These are phyloP conservation scores for Mergus octosetaceus DNA, from an alignment of 2,797 vertebrate species.

Conservation along the genomic window DNA sequence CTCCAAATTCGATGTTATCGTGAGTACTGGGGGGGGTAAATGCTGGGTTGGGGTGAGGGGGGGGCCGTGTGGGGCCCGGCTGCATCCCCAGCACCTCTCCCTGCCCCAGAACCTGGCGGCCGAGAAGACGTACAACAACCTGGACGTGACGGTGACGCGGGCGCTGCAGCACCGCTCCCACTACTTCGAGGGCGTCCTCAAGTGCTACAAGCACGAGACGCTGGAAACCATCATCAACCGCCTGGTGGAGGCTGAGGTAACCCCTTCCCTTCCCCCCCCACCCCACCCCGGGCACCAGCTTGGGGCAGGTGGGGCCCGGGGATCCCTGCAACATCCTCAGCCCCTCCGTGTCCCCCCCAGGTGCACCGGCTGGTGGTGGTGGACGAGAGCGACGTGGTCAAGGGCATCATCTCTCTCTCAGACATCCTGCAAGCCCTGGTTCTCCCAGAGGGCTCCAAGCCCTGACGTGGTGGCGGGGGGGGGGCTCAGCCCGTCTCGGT, in stretches of 20 bases:
- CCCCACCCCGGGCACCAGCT: accelerated
- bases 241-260: constrained; percentile 95
- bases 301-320: accelerated
- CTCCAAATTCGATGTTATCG: constrained; percentile 98
- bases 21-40: constrained; percentile 79
- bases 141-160: constrained; percentile 96
- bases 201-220: constrained; percentile 89
- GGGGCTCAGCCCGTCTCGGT: background rate
- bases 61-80: background rate
- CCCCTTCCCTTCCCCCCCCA: too few species aligned
- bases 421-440: constrained; percentile 95
- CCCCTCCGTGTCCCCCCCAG: constrained; percentile 36
- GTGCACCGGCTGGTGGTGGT: constrained; percentile 96
- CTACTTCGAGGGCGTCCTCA: constrained; percentile 96
- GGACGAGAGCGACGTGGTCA: constrained; percentile 93
- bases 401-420: constrained; percentile 94
- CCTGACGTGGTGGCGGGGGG: background rate
- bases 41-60: background rate
- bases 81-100: background rate
- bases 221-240: constrained; percentile 94
- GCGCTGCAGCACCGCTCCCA: constrained; percentile 95
- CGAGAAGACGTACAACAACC: constrained; percentile 98
- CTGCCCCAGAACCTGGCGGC: constrained; percentile 90
- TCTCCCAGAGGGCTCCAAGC: constrained; percentile 83
- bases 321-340: background rate